Percentiles rank a stretch among this genome's conserved stretches.
phyloP scores from a whole-genome alignment of 2,888 invertebrate genomes.

The Drosophila aldrichi region DNA sequence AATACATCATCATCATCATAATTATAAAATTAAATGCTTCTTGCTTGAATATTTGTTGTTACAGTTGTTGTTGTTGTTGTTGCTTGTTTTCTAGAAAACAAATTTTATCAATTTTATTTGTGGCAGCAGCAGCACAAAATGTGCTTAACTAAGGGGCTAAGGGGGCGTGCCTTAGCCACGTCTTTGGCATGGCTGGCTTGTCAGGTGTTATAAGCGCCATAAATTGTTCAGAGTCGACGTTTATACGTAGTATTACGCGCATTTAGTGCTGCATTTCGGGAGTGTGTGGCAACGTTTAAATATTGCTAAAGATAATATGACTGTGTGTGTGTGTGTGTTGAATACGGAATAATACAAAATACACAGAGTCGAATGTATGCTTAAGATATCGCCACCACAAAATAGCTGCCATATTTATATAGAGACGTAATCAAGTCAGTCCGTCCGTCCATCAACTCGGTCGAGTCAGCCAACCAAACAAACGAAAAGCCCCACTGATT shows the following conservation, averaged over 20 bases:
- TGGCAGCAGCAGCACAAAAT: slow-evolving; percentile 29
- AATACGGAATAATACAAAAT: slow-evolving; percentile 36
- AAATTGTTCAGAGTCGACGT: slow-evolving; percentile 55
- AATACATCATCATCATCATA: slow-evolving; percentile 73
- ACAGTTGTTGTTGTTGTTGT: not conserved
- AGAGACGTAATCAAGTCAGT: slow-evolving; percentile 81
- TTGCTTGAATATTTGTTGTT: slow-evolving; percentile 40
- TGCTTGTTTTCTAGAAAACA: slow-evolving; percentile 22
- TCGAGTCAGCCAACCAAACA: slow-evolving; percentile 45
- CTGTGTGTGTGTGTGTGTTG: slow-evolving; percentile 17
- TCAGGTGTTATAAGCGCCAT: slow-evolving; percentile 75
- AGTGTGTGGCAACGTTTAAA: slow-evolving; percentile 53
- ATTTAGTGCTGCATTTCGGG: slow-evolving; percentile 39
- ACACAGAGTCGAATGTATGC: slow-evolving; percentile 62
- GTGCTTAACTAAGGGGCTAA: not conserved
- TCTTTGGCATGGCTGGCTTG: slow-evolving; percentile 31
- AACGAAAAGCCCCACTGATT: slow-evolving; percentile 49
- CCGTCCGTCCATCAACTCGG: slow-evolving; percentile 21
- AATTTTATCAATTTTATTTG: slow-evolving; percentile 79
- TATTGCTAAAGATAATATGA: slow-evolving; percentile 69
- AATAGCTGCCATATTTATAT: slow-evolving; percentile 81
- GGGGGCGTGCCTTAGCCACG: slow-evolving; percentile 8
- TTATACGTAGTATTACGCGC: slow-evolving; percentile 39
- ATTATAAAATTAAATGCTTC: slow-evolving; percentile 77
- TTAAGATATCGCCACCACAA: slow-evolving; percentile 67